A percentile compares a stretch with the other conserved stretches of the same genome.
Evolutionary conservation across 2,797 vertebrate genomes (phyloP).

Genomic region (Hephaestus fuliginosus): DNA sequence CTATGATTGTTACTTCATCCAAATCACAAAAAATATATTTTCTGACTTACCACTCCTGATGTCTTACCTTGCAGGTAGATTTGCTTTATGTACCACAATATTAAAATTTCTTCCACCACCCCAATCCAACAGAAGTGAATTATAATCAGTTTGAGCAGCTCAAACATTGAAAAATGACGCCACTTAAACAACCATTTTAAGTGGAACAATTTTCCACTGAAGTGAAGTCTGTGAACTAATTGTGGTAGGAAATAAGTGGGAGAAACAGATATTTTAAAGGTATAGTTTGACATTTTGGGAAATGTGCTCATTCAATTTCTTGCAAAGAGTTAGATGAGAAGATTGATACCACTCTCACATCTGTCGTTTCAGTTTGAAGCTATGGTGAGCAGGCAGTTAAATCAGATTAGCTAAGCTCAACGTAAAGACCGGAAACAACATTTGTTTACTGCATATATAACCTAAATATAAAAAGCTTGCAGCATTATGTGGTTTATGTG

Average conservation of each 20-base stretch:
- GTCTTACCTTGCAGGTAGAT: neutral
- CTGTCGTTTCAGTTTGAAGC: neutral
- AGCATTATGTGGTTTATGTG: too few species aligned
- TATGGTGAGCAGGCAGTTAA: neutral
- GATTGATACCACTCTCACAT: neutral
- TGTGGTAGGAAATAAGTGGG: neutral
- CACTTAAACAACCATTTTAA: neutral
- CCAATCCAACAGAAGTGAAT: neutral
- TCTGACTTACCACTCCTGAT: neutral
- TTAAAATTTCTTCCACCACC: neutral
- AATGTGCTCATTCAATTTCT: neutral
- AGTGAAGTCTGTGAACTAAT: neutral
- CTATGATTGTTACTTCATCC: neutral
- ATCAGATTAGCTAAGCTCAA: neutral
- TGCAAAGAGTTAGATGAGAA: neutral
- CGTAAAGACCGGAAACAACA: neutral
- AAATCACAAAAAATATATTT: slow-evolving; percentile 1
- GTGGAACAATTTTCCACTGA: neutral
- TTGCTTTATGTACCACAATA: neutral
- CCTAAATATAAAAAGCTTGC: neutral
- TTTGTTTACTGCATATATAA: neutral
- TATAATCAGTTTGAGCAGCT: neutral
- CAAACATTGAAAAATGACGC: neutral
- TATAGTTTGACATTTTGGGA: neutral
- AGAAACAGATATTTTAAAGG: neutral